phyloP scores from a whole-genome alignment of 2,113 vertebrate species.

The Pimephales promelas region DNA sequence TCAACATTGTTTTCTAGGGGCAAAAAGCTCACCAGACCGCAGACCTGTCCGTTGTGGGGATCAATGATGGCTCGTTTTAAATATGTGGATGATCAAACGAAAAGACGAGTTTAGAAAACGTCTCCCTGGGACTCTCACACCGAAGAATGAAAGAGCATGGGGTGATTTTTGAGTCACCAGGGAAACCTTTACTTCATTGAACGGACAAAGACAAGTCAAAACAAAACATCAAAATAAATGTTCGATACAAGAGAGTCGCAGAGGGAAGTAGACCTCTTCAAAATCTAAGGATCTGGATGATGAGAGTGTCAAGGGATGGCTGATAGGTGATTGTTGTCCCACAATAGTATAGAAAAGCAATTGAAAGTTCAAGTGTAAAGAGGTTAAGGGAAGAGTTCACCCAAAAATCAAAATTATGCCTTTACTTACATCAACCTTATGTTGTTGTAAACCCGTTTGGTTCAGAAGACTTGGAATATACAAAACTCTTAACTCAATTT shows the following conservation, averaged over 20 bases:
- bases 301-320: neutral
- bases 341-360: conserved; percentile 3
- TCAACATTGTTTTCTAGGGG: neutral
- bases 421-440: neutral
- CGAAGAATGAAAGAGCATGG: conserved; percentile 28
- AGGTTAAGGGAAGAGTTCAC: neutral
- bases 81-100: conserved; percentile 43
- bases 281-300: neutral
- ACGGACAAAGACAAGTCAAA: conserved; percentile 23
- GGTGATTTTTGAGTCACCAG: conserved; percentile 24
- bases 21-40: conserved; percentile 33
- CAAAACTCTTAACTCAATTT: too few species aligned
- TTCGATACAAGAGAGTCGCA: conserved; percentile 42
- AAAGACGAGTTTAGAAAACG: conserved; percentile 33
- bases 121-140: conserved; percentile 51
- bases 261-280: conserved; percentile 26
- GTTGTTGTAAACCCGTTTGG: neutral
- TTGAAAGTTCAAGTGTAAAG: neutral
- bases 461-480: neutral
- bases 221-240: conserved; percentile 32
- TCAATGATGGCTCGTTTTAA: conserved; percentile 38
- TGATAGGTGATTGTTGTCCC: neutral
- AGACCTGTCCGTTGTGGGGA: conserved; percentile 27
- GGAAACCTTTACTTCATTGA: conserved; percentile 37
- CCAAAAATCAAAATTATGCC: neutral